Conservation (phyloP, 2,113 vertebrate genomes). For the Psilopsiagon aurifrons region DNA sequence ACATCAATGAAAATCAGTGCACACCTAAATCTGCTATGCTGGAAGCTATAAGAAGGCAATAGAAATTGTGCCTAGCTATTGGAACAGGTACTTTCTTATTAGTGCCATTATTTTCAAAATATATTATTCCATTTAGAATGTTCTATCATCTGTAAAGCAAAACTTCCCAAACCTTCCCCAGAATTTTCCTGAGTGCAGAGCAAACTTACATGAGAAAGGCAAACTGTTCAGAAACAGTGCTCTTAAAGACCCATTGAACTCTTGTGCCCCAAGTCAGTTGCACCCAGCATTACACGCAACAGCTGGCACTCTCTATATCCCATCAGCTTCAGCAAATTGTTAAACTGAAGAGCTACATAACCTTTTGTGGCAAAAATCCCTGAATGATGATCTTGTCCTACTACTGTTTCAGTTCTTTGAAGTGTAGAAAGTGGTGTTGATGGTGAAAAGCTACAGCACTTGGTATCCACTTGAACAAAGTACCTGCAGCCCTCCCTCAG, state of each 20-base stretch:
- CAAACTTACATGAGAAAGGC: neutral
- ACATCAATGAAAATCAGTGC: neutral
- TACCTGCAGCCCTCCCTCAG: too few relatives aligned
- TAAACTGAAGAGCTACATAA: neutral
- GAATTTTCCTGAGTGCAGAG: neutral
- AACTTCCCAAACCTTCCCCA: neutral
- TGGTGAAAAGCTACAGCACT: neutral
- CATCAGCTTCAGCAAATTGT: neutral
- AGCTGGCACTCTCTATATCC: neutral
- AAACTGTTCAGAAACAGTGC: neutral
- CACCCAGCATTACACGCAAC: neutral
- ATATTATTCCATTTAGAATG: neutral
- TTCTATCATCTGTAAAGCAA: neutral
- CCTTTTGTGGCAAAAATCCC: neutral
- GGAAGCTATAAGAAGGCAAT: neutral
- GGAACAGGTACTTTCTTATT: neutral
- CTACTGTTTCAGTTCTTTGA: neutral
- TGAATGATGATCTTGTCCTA: neutral
- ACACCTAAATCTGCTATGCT: neutral
- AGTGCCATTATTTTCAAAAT: neutral
- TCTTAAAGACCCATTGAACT: neutral
- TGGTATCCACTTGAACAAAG: neutral
- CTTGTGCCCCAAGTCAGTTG: accelerated
- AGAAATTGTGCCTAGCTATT: neutral
- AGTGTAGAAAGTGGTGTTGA: neutral